Evolutionary conservation across 1,140 invertebrate species (phyloP), one percentile per base, ranked within the genome.

Genomic region (Plutomurus gul): DNA sequence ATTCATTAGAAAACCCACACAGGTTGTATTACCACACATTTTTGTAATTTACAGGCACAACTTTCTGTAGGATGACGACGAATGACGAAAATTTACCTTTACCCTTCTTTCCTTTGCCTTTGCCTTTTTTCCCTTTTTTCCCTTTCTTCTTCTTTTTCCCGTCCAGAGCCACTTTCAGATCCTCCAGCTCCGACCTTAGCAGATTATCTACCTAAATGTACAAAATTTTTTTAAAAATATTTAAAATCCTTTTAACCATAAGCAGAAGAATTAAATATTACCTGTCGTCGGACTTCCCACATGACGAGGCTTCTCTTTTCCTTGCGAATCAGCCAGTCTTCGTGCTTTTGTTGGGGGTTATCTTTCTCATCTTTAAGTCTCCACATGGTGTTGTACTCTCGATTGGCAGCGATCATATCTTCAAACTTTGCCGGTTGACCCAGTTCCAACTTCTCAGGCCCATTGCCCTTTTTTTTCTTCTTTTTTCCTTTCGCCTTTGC

Each of bases 291-390:
- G 18, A 98, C 89, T 87, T 96, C 94, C 76, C 91, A 88, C 86
- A 97, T 95, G 36, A 98, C 90, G 81, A 95, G 92, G 3, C 88
- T 87, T 81, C 92, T 90, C 86, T 97, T 96, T 81, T 96, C 93
- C 78, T 90, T 88, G 84, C 93, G 91, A 70, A 98, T 92, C 86
- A 95, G 92, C 77, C 95, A 92, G 77, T 90, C 87, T 84, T 97
- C 94, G 84, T 93, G 92, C 8, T 88, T 87, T 83, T 95, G 93
- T 47, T 87, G 85, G 0, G 90, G 87, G 86, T 94, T 93, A 18
- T 88, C 85, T 4, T 86, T 87, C 85, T 97, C 94, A 82, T 95
- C 92, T 85, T 92, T 92, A 37, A 91, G 89, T 80, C 91, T 90
- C 96, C 96, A 98, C 22, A 92, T 87, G 65, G 93, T 93, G 70